Conservation (phyloP, 1,140 invertebrate species). For the Hylaeus volcanicus region DNA sequence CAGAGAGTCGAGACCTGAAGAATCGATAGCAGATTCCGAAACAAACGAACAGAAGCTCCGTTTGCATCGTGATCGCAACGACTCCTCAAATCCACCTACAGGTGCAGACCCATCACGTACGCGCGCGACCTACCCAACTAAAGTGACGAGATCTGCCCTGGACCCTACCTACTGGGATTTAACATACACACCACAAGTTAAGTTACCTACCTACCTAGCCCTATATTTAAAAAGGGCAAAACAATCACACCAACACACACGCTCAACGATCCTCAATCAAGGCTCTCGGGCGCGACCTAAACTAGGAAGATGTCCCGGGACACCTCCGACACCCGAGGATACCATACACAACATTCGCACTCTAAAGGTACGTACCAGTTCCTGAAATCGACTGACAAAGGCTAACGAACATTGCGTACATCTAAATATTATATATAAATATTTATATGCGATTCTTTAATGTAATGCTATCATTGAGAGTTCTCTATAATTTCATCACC, state of each 20-base stretch:
- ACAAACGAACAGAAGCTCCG: no score
- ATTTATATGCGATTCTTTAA: no score
- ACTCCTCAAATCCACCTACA: no score
- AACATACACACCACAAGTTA: neutral
- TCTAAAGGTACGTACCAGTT: neutral
- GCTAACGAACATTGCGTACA: neutral
- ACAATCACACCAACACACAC: neutral
- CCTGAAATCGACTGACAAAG: neutral
- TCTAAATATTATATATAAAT: no score
- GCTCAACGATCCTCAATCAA: neutral
- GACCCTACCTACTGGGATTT: neutral
- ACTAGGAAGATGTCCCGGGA: no score
- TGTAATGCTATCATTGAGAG: no score
- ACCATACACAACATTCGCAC: neutral
- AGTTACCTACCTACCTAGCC: neutral
- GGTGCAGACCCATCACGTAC: neutral
- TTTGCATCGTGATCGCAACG: no score
- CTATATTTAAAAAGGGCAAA: neutral
- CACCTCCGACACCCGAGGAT: neutral
- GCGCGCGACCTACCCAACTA: neutral
- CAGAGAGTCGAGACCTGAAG: no score
- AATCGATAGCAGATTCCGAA: no score
- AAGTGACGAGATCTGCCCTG: neutral
- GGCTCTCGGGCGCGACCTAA: neutral
- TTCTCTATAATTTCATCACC: no score